A percentile compares a stretch with the other conserved stretches of the same genome.
Evolutionary conservation across 2,113 vertebrate species (phyloP).

Genomic region (Salvelinus alpinus): DNA sequence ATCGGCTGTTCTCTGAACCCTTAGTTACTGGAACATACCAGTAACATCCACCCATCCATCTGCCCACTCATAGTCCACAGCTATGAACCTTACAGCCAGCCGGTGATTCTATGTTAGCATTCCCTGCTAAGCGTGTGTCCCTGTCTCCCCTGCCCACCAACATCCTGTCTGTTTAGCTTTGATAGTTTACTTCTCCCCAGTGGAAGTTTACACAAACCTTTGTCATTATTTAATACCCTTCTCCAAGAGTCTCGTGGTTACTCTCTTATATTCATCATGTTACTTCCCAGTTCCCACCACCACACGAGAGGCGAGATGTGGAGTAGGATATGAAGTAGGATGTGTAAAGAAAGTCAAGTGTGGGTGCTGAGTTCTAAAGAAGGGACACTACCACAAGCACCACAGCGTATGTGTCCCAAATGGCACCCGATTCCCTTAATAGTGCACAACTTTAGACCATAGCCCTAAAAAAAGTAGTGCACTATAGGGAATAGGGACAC

Average conservation of each 20-base stretch:
- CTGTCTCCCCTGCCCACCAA: not conserved
- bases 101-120: constrained; percentile 29
- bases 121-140: constrained; percentile 8
- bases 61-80: constrained; percentile 31
- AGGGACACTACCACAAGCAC: not conserved
- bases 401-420: not conserved
- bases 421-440: no score
- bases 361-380: constrained; percentile 8
- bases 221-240: no score
- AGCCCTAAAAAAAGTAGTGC: no score
- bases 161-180: constrained; percentile 16
- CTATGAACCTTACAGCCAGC: not conserved
- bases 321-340: constrained; percentile 26
- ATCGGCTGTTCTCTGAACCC: not conserved
- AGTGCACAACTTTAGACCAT: no score
- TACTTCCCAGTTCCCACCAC: constrained; percentile 10
- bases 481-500: no score
- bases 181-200: constrained; percentile 13
- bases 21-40: not conserved
- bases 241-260: not conserved
- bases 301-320: not conserved
- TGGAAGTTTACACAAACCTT: no score
- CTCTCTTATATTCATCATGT: constrained; percentile 1
- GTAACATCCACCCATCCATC: not conserved
- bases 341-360: constrained; percentile 24